Evolutionary conservation across 2,888 invertebrate genomes (phyloP).

Genomic region (Acanthosoma haemorrhoidale): DNA sequence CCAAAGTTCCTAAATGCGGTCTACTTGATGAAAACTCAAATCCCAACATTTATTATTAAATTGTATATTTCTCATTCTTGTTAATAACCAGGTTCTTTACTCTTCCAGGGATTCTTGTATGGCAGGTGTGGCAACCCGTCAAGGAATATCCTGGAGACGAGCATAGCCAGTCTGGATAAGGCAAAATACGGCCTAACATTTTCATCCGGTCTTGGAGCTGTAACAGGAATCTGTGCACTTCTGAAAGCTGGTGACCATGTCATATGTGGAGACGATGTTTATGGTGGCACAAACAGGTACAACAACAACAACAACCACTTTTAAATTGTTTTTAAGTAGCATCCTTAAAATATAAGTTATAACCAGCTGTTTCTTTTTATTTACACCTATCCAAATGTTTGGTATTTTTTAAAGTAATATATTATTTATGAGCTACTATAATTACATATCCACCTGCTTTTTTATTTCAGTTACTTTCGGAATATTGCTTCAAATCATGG

Average conservation of each 20-base stretch:
- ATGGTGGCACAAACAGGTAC: slow-evolving; percentile 83
- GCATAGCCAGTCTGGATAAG: slow-evolving; percentile 83
- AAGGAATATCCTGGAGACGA: slow-evolving; percentile 77
- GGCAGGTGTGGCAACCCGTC: slow-evolving; percentile 93
- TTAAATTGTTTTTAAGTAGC: not conserved
- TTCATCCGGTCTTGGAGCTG: slow-evolving; percentile 89
- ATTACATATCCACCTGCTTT: not conserved
- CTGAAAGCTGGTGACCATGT: slow-evolving; percentile 84
- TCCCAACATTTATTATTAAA: too few relatives aligned
- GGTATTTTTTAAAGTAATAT: not conserved
- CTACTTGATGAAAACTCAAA: too few relatives aligned
- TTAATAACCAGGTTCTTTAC: not conserved
- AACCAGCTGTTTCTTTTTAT: too few relatives aligned
- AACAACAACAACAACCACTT: not conserved
- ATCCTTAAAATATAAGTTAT: too few relatives aligned
- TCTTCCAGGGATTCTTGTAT: slow-evolving; percentile 3
- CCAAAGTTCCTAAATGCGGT: too few relatives aligned
- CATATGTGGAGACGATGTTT: slow-evolving; percentile 84
- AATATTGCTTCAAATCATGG: slow-evolving; percentile 61
- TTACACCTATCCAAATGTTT: not conserved
- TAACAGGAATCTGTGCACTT: slow-evolving; percentile 58
- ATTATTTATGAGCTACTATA: not conserved
- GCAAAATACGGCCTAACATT: slow-evolving; percentile 79
- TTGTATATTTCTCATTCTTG: not conserved
- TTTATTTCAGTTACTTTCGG: slow-evolving; percentile 45